Percentiles rank a stretch among this genome's conserved stretches.
These are phyloP conservation scores for Azorinus chamasolen DNA, from an alignment of 2,888 invertebrate genomes.

Conservation along the genomic window DNA sequence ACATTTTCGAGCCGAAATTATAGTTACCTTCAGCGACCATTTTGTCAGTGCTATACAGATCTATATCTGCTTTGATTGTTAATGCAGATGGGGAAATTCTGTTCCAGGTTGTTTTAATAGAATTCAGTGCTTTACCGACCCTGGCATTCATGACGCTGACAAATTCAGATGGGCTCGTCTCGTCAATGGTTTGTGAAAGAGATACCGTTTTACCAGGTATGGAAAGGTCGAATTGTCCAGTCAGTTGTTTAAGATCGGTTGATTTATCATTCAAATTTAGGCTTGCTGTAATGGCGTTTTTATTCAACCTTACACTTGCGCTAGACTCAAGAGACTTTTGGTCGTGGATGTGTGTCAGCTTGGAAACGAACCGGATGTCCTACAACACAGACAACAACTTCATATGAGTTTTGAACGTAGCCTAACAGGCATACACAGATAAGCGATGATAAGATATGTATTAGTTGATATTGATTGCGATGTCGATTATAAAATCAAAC, in stretches of 20 bases:
- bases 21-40: slow-evolving; percentile 59
- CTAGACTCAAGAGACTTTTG: slow-evolving; percentile 63
- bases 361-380: slow-evolving; percentile 66
- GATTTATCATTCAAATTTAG: slow-evolving; percentile 68
- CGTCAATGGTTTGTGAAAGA: slow-evolving; percentile 65
- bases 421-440: no score
- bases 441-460: no score
- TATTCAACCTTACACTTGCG: slow-evolving; percentile 60
- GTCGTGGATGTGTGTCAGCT: slow-evolving; percentile 68
- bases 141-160: slow-evolving; percentile 61
- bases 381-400: slow-evolving; percentile 59
- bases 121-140: slow-evolving; percentile 58
- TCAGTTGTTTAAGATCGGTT: slow-evolving; percentile 54
- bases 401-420: no score
- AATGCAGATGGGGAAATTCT: slow-evolving; percentile 38
- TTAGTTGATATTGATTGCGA: no score
- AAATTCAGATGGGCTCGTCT: slow-evolving; percentile 62
- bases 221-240: slow-evolving; percentile 64
- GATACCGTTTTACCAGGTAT: slow-evolving; percentile 71
- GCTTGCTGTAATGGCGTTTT: slow-evolving; percentile 59
- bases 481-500: no score
- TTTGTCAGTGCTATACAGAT: slow-evolving; percentile 55
- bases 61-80: slow-evolving; percentile 64
- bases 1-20: slow-evolving; percentile 56
- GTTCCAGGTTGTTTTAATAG: slow-evolving; percentile 62